Evolutionary conservation across 2,888 invertebrate species (phyloP).

Genomic region (Netelia inedita): DNA sequence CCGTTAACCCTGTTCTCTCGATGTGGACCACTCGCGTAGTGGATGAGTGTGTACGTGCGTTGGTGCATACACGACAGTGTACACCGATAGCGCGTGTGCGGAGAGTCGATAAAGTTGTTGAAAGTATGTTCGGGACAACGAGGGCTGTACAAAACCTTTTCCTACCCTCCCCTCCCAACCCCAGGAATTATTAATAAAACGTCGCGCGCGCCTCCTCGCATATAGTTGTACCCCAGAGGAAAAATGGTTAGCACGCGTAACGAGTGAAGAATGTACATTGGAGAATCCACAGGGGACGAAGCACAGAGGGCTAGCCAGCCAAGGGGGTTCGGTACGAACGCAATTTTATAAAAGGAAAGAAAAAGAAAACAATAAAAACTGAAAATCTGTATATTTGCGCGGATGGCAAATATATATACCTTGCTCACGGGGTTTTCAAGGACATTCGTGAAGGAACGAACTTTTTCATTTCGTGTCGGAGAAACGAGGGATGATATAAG

Average conservation of each 20-base stretch:
- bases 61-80: background rate
- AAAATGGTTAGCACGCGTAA: constrained; percentile 30
- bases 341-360: constrained; percentile 14
- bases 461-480: background rate
- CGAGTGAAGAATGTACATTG: constrained; percentile 20
- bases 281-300: constrained; percentile 12
- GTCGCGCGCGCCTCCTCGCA: constrained; percentile 1
- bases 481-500: too few species aligned
- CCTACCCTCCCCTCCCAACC: background rate
- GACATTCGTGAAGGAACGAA: background rate
- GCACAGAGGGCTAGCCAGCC: too few species aligned
- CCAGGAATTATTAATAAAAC: constrained; percentile 60
- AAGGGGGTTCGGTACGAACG: background rate
- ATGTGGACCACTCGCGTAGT: background rate
- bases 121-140: background rate
- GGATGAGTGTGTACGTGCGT: background rate
- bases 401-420: background rate
- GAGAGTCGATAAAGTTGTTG: constrained; percentile 39
- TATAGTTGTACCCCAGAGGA: constrained; percentile 37
- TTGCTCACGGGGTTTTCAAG: background rate
- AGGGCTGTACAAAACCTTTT: background rate
- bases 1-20: background rate
- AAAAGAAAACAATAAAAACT: background rate
- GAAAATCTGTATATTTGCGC: background rate
- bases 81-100: background rate